These are phyloP conservation scores for Poliocrania exsul DNA, from an alignment of 2,797 vertebrate genomes.

Conservation along the genomic window DNA sequence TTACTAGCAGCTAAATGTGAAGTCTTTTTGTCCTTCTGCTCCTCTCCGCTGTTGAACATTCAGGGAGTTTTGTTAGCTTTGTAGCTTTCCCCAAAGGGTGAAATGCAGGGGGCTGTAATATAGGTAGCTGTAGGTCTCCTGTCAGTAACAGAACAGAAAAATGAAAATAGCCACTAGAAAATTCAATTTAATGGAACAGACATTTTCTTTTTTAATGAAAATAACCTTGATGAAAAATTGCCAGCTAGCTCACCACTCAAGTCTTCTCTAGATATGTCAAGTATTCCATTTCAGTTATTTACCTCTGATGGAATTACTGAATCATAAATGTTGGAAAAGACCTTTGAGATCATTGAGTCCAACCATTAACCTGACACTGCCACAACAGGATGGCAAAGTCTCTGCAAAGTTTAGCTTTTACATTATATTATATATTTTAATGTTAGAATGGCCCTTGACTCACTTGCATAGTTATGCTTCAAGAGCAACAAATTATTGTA, in stretches of 20 bases:
- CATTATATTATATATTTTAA: neutral
- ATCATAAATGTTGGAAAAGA: neutral
- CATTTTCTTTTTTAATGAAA: slow-evolving; percentile 1
- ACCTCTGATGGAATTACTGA: neutral
- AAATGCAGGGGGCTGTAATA: neutral
- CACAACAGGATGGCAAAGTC: neutral
- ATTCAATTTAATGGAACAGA: neutral
- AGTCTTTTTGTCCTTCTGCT: neutral
- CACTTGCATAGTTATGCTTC: neutral
- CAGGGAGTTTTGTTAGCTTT: neutral
- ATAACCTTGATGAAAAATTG: neutral
- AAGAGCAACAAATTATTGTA: neutral
- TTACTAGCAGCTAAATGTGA: neutral
- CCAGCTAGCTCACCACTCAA: neutral
- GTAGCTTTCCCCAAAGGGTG: neutral
- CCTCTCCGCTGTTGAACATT: neutral
- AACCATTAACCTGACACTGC: neutral
- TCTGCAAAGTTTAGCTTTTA: neutral
- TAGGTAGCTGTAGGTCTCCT: neutral
- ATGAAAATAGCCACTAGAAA: neutral
- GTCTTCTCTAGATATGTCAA: neutral
- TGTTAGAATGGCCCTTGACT: neutral
- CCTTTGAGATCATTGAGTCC: neutral
- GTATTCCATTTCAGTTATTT: neutral
- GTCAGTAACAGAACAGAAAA: neutral